phyloP scores from a whole-genome alignment of 2,113 vertebrate species.

The Oostethus manadensis region DNA sequence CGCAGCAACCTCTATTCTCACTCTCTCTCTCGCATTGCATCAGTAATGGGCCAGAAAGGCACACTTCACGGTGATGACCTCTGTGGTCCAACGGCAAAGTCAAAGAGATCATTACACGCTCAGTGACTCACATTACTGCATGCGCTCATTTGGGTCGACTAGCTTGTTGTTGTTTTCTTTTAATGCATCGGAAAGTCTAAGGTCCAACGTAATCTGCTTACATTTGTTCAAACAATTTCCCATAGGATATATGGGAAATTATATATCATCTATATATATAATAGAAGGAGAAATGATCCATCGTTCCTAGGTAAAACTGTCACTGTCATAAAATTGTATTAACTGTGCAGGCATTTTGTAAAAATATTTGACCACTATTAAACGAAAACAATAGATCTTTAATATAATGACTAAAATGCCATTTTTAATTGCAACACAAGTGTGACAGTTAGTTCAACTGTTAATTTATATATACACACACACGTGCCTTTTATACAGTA shows the following conservation, averaged over 20 bases:
- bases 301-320: background rate
- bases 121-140: background rate
- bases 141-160: background rate
- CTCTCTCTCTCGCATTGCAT: background rate
- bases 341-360: background rate
- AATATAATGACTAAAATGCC: background rate
- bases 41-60: background rate
- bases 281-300: too few relatives aligned
- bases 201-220: background rate
- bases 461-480: too few relatives aligned
- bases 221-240: too few relatives aligned
- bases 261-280: too few relatives aligned
- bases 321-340: background rate
- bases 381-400: background rate
- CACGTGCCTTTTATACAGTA: too few relatives aligned
- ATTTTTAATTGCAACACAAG: background rate
- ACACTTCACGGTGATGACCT: conserved; percentile 21
- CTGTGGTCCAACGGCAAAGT: conserved; percentile 37
- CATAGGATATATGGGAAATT: too few relatives aligned
- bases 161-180: background rate
- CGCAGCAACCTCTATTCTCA: background rate
- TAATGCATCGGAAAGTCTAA: background rate
- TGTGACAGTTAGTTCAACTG: background rate
- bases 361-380: background rate
- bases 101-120: conserved; percentile 45